Evolutionary conservation across 2,888 invertebrate genomes (phyloP).

Genomic region (Sycophila texana): DNA sequence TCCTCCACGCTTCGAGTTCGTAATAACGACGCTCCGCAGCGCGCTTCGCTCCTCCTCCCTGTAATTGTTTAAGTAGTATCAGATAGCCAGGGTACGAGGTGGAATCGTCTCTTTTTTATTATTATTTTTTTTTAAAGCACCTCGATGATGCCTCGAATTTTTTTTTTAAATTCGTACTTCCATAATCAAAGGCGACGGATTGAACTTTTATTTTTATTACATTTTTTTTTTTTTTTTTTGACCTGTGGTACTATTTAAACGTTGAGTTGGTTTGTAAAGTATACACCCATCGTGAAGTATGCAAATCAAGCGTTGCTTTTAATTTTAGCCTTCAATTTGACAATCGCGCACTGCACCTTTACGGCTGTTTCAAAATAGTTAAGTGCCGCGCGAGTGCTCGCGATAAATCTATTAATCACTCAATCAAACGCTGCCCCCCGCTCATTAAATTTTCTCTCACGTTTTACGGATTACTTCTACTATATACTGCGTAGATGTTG

Average conservation of each 20-base stretch:
- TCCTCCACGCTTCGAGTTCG: not conserved
- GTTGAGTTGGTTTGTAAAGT: too few relatives aligned
- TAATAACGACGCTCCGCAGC: conserved; percentile 31
- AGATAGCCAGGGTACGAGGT: conserved; percentile 4
- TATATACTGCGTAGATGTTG: too few relatives aligned
- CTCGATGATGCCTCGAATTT: too few relatives aligned
- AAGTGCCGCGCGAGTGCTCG: not conserved
- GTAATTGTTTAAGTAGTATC: conserved; percentile 43
- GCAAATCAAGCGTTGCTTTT: too few relatives aligned
- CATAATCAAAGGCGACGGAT: too few relatives aligned
- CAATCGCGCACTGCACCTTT: not conserved
- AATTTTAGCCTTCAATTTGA: too few relatives aligned
- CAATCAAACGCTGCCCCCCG: conserved; percentile 33
- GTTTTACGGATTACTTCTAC: not conserved
- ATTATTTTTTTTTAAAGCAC: not conserved
- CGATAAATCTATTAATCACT: conserved; percentile 48
- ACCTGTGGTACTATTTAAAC: too few relatives aligned
- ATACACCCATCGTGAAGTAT: too few relatives aligned
- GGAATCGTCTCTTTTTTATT: too few relatives aligned
- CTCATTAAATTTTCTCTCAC: conserved; percentile 35
- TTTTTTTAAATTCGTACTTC: too few relatives aligned
- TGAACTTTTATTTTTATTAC: not conserved
- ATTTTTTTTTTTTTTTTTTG: not conserved
- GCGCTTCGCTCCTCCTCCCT: not conserved
- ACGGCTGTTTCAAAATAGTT: not conserved